These are phyloP conservation scores for Chitala chitala DNA, from an alignment of 2,113 vertebrate species.

Conservation along the genomic window DNA sequence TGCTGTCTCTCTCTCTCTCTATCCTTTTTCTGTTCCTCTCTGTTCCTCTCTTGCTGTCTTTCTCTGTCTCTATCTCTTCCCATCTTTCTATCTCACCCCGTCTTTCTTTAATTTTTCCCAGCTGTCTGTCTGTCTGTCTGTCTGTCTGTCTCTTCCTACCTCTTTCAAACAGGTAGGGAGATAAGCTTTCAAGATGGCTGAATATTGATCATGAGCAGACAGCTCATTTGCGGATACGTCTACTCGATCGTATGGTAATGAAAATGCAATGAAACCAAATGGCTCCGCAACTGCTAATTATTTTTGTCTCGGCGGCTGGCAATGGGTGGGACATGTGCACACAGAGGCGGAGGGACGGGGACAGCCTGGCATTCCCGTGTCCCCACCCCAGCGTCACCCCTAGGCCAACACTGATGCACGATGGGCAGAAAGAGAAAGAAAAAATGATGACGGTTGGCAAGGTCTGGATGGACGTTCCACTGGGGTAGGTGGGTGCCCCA, in stretches of 20 bases:
- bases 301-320: conserved; percentile 63
- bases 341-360: background rate
- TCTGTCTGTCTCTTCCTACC: background rate
- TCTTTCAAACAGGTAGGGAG: background rate
- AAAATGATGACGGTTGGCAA: background rate
- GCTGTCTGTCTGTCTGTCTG: no score
- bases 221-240: conserved; percentile 19
- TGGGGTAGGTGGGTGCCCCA: background rate
- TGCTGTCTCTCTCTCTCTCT: background rate
- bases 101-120: no score
- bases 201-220: conserved; percentile 33
- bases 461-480: conserved; percentile 9
- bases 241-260: conserved; percentile 9
- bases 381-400: background rate
- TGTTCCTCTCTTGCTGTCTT: background rate
- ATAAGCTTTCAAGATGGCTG: conserved; percentile 19
- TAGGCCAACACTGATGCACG: background rate
- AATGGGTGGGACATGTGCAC: conserved; percentile 42
- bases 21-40: background rate
- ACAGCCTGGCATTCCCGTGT: background rate
- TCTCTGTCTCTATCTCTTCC: background rate
- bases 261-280: conserved; percentile 23
- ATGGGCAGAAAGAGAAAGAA: background rate
- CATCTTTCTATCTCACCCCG: background rate
- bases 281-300: conserved; percentile 68